Evolutionary conservation across 2,888 invertebrate species (phyloP).

Genomic region (Mantis religiosa): DNA sequence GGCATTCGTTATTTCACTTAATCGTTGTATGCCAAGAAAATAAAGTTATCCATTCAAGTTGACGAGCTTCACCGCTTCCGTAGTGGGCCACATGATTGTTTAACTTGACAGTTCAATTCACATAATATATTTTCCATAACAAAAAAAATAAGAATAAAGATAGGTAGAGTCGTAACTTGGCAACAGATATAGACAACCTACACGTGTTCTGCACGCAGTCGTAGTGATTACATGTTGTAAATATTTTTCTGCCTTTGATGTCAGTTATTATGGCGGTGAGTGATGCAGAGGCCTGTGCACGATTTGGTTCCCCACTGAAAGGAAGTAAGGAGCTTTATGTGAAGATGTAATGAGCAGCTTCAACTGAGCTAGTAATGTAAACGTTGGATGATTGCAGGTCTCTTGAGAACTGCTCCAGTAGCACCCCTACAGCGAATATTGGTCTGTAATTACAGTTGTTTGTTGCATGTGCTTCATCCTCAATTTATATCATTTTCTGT

Average conservation of each 20-base stretch:
- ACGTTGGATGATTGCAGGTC: background rate
- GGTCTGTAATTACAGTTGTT: background rate
- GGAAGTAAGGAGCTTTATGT: background rate
- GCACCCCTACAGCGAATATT: background rate
- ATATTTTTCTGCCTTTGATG: background rate
- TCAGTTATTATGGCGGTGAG: background rate
- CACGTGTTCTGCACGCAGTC: background rate
- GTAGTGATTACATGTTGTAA: background rate
- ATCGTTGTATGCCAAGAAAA: background rate
- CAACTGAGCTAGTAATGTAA: no score
- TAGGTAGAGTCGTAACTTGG: background rate
- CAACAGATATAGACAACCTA: background rate
- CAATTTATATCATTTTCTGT: background rate
- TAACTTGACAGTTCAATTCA: background rate
- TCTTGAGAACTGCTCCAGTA: background rate
- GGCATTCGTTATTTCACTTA: background rate
- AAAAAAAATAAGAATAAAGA: background rate
- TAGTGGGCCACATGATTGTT: background rate
- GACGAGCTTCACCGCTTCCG: background rate
- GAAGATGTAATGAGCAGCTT: background rate
- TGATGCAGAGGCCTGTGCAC: background rate
- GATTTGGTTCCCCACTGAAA: background rate
- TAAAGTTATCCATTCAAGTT: background rate
- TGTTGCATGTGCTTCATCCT: background rate
- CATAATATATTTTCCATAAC: background rate